phyloP scores from a whole-genome alignment of 1,140 invertebrate species.

The Frieseomelitta varia region DNA sequence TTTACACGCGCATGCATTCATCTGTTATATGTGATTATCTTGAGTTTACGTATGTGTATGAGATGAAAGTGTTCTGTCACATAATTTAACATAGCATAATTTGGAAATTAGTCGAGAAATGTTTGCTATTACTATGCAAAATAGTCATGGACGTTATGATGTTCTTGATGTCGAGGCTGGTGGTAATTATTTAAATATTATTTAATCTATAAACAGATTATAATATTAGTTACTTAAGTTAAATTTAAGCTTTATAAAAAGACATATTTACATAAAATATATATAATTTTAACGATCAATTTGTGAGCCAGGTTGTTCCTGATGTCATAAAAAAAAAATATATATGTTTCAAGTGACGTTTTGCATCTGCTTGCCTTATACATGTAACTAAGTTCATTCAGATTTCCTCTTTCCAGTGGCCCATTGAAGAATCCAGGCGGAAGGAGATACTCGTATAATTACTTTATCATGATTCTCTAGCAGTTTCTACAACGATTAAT shows the following conservation, averaged over 20 bases:
- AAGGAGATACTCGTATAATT: slow-evolving; percentile 17
- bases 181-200: not conserved
- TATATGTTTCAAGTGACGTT: slow-evolving; percentile 21
- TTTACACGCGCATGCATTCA: slow-evolving; percentile 49
- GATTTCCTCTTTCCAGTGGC: slow-evolving; percentile 60
- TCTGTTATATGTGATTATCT: slow-evolving; percentile 45
- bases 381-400: slow-evolving; percentile 56
- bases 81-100: slow-evolving; percentile 19
- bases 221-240: not conserved
- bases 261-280: not conserved
- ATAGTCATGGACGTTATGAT: not conserved
- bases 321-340: not conserved
- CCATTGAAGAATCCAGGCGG: slow-evolving; percentile 64
- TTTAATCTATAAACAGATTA: not conserved
- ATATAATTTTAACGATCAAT: not conserved
- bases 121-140: not conserved
- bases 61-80: slow-evolving; percentile 2
- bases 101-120: slow-evolving; percentile 24
- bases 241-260: not conserved
- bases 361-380: not conserved
- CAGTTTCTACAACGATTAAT: not conserved
- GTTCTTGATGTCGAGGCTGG: not conserved
- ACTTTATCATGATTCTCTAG: slow-evolving; percentile 54
- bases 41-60: slow-evolving; percentile 4
- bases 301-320: not conserved